Base-by-base conservation (phyloP, 1,140 invertebrate species). In the Brachionus asplanchnoidis region DNA sequence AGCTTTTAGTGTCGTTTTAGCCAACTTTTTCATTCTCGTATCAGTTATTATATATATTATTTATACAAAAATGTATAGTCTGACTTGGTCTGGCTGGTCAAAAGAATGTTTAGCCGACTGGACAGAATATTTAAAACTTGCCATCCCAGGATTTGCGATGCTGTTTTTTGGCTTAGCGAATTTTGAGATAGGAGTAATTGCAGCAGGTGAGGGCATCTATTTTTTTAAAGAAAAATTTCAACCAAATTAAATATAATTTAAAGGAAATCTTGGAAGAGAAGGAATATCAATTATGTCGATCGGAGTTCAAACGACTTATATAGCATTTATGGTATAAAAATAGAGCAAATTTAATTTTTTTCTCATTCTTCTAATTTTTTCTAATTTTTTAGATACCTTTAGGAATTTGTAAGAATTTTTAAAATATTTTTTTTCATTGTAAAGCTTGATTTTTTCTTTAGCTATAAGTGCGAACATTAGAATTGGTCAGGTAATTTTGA, bases 201-300 rank as follows among this genome's bases (percentile, higher is more conserved):
- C 66, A n/a, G 26, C 82, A 70, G 65, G 80, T 80, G 17, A 9
- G 26, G 5, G 1, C 32, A 36, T 36, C 32, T n/a, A 44, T 17
- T 26, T 50, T 0, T 44, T 44, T 17, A 36, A 36, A 36, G 32
- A 36, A 6, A 2, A 36, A 7, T 36, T 36, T 1, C 0, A 5
- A 7, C 4, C 5, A 36, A 5, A 36, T 80, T 20, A 3, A 56
- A 11, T 8, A 46, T 46, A 2, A 36, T 40, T 60, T 23, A 80
- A 17, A 56, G 78, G 53, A 65, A 82, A 40, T 65, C 53, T 77
- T 11, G 73, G 73, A n/a, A 77, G 46, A 77, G 44, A 46, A 23
- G 73, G 65, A 82, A 82, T 65, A 11, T 60, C 53, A 36, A 36
- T 82, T 14, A 82, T 82, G 79, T 82, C 79, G n/a, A 82, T 82